Base-by-base conservation (phyloP, 1,140 invertebrate species). In the Cataglyphis hispanica region DNA sequence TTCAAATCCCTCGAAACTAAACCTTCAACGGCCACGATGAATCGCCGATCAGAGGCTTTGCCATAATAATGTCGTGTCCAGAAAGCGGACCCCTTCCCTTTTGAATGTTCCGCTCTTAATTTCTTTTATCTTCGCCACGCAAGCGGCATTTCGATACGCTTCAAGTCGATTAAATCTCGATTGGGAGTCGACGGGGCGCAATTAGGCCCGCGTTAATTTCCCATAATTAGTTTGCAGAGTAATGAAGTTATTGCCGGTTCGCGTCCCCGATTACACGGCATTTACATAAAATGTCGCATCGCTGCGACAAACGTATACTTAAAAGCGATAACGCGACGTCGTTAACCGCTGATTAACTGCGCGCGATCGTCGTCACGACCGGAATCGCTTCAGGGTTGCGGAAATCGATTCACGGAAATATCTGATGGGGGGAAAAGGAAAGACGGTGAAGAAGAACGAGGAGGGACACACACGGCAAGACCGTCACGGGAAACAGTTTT, bases 211-310 rank as follows among this genome's bases (percentile, higher is more conserved):
- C 89, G 90, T 90, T 93, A 93, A 93, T 93, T 93, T 93, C 60
- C 89, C 64, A 67, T 91, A 93, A 94, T 94, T 94, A 94, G 92
- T 84, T 58, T 58, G 50, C 58, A 61, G 69, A 88, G 90, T 93
- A 94, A 94, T 93, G 91, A 94, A 94, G 92, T 94, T 94, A 94
- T 93, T 91, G 92, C 92, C 66, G 87, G 66, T 91, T 92, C 91
- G 87, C 90, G 93, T 93, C 89, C 91, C 87, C 92, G 90, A 94
- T 94, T 93, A 93, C 89, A 92, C 89, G 90, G 88, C 78, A 93
- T 94, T 93, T 93, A 91, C 91, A 93, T 93, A 91, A 91, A 94
- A 93, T 90, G 83, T 83, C 91, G 85, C 63, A 69, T 80, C 61
- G 85, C 67, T 64, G 64, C 64, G 84, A 80, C 69, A 63, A 81